phyloP scores from a whole-genome alignment of 2,888 invertebrate species.

The Ernsta delagoae region DNA sequence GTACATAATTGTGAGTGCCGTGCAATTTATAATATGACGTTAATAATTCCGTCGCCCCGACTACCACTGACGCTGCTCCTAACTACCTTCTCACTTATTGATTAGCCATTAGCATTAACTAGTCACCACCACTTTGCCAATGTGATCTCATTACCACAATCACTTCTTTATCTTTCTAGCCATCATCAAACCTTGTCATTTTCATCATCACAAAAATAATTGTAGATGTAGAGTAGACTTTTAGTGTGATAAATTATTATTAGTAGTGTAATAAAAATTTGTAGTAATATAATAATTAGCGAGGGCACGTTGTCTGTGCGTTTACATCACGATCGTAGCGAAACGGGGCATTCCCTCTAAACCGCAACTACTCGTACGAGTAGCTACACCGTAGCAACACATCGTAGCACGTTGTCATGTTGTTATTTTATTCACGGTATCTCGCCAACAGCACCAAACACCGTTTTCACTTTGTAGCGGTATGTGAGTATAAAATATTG shows the following conservation, averaged over 20 bases:
- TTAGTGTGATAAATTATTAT: no score
- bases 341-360: no score
- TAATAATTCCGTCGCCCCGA: background rate
- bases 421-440: background rate
- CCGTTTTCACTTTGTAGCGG: conserved; percentile 1
- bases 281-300: no score
- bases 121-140: background rate
- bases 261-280: no score
- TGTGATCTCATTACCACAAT: background rate
- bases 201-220: no score
- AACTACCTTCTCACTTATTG: background rate
- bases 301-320: no score
- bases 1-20: no score
- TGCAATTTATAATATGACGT: no score
- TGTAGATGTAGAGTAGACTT: no score
- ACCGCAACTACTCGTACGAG: no score
- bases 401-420: background rate
- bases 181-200: no score
- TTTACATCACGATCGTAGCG: background rate
- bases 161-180: no score
- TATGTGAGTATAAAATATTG: background rate
- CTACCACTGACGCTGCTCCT: background rate
- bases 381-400: background rate
- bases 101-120: background rate
- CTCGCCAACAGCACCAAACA: background rate